phyloP scores from a whole-genome alignment of 2,113 vertebrate species.

The Ophthalmolycus amberensis region DNA sequence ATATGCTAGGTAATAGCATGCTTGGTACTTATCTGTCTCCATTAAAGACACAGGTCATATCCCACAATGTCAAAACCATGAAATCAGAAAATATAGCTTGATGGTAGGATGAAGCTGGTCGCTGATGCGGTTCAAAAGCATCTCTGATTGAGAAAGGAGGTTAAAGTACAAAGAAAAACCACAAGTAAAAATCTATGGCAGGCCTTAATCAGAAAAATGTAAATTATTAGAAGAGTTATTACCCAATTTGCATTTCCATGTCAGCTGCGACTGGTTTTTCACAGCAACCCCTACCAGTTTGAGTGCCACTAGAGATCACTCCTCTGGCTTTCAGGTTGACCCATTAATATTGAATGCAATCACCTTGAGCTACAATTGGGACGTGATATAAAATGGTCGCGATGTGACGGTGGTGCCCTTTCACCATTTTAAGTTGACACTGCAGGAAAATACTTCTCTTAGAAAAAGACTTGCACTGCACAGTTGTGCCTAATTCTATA shows the following conservation, averaged over 20 bases:
- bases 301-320: constrained; percentile 39
- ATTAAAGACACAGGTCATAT: constrained; percentile 72
- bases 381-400: constrained; percentile 40
- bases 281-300: constrained; percentile 28
- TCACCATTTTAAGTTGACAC: constrained; percentile 30
- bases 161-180: constrained; percentile 1
- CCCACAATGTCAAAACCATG: constrained; percentile 71
- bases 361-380: constrained; percentile 31
- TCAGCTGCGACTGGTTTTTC: constrained; percentile 23
- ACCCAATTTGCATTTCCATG: constrained; percentile 14
- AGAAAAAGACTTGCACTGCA: constrained; percentile 34
- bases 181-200: constrained; percentile 12
- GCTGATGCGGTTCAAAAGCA: constrained; percentile 21
- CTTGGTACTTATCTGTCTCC: constrained; percentile 69
- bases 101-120: background rate
- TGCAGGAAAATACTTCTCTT: constrained; percentile 54
- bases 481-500: constrained; percentile 60
- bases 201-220: background rate
- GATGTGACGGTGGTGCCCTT: constrained; percentile 41
- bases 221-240: background rate
- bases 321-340: constrained; percentile 17
- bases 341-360: constrained; percentile 65
- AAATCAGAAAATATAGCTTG: constrained; percentile 59
- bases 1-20: constrained; percentile 68
- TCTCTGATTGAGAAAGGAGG: constrained; percentile 6